Base-by-base conservation (phyloP, 2,888 invertebrate genomes). In the Linnaemya tessellans region DNA sequence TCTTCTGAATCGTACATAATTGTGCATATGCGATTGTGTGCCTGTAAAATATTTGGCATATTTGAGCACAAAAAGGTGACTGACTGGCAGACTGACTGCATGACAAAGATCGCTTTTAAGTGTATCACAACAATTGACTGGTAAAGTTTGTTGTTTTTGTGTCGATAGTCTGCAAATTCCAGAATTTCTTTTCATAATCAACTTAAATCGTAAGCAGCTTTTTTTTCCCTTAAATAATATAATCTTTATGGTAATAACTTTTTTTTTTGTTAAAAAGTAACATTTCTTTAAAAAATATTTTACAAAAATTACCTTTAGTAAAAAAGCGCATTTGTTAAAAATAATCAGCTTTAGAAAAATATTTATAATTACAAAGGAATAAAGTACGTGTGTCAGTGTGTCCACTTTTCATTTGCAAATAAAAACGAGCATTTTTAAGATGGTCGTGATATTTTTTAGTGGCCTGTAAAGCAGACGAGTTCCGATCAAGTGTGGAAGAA, bases 71-170 rank as follows among this genome's bases (percentile, higher is more conserved):
- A 64, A 67, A 71, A 51, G 43, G 46, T 71, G 67, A 73, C 70
- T 77, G 78, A 58, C 46, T 80, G 64, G n/a, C n/a, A n/a, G n/a
- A 41, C 20, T 68, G 62, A 46, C 51, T 78, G 60, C 30, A 49
- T 77, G 77, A 78, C 67, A 78, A 62, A 78, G 56, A 84, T 80
- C 74, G 25, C 25, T 79, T 78, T 84, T 78, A 84, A 84, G 84
- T 84, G 78, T 56, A 73, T 58, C 43, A 80, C 30, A 73, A 51
- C 41, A 15, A 41, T 3, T 30, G 51, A 67, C 20, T 60, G 49
- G 38, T 11, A 22, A 70, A 30, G 41, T 38, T 15, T 18, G 35
- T 4, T 30, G 30, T 30, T 30, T 38, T 54, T 54, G 1, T 71
- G 25, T 41, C n/a, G 5, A 5, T 41, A 22, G 22, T 8, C 15